A percentile compares a stretch with the other conserved stretches of the same genome.
These are phyloP conservation scores for Dorcus parallelipipedus DNA, from an alignment of 2,888 invertebrate genomes.

Conservation along the genomic window DNA sequence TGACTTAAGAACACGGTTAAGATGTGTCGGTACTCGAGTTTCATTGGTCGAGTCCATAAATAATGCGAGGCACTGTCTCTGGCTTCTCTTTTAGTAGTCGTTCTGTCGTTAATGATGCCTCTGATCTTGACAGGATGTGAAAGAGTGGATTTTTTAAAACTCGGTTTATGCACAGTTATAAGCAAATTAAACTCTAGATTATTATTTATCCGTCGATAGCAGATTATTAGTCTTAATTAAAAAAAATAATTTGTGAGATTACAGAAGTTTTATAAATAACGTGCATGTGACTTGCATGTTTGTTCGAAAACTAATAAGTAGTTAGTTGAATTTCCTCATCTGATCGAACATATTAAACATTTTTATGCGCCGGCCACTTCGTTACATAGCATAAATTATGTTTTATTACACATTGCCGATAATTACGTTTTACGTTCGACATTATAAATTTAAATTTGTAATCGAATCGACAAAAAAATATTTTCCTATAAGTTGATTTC, in stretches of 20 bases:
- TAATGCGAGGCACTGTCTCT: constrained; percentile 12
- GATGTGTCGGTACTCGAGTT: constrained; percentile 25
- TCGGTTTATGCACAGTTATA: not conserved
- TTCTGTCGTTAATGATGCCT: constrained; percentile 1
- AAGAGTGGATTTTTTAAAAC: not conserved
- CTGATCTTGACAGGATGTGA: constrained; percentile 1
- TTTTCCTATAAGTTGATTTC: not conserved
- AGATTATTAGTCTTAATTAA: not conserved
- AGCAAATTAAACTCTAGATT: not conserved
- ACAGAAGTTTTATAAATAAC: not conserved
- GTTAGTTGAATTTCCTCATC: constrained; percentile 16
- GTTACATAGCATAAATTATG: constrained; percentile 13
- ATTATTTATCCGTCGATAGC: not conserved
- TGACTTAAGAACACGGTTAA: constrained; percentile 21
- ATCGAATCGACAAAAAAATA: constrained; percentile 11
- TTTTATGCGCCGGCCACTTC: constrained; percentile 8
- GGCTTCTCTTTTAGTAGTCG: not conserved
- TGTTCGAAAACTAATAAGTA: constrained; percentile 8
- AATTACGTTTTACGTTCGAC: constrained; percentile 9
- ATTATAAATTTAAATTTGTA: constrained; percentile 15
- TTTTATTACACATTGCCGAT: constrained; percentile 10
- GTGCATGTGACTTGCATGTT: constrained; percentile 12
- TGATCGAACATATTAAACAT: constrained; percentile 10
- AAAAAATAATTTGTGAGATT: constrained; percentile 1
- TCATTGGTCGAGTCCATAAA: constrained; percentile 26